These are phyloP conservation scores for Epizoanthus stellaris DNA, from an alignment of 92 coral and sea anemone genomes.

Conservation along the genomic window DNA sequence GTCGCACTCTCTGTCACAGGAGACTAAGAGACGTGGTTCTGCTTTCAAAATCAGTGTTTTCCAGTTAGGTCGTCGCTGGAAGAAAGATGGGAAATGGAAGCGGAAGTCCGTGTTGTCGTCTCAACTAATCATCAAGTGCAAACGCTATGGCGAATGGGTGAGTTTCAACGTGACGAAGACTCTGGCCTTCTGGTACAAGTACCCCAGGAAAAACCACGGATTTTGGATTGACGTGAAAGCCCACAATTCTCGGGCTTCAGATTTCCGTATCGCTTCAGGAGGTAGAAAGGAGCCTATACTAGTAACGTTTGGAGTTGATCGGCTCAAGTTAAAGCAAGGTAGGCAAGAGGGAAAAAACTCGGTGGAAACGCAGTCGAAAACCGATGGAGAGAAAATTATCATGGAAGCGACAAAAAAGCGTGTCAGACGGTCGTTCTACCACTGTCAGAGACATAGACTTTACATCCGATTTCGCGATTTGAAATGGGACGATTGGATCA, in stretches of 20 bases:
- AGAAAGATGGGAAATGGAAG: conserved; percentile 71
- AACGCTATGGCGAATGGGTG: conserved; percentile 93
- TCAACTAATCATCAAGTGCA: conserved; percentile 69
- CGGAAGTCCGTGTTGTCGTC: conserved; percentile 65
- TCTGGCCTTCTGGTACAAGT: conserved; percentile 78
- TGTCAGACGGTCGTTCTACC: conserved; percentile 60
- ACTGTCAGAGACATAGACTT: conserved; percentile 79
- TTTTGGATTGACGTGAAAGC: conserved; percentile 82
- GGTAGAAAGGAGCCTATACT: conserved; percentile 95
- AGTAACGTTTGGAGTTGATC: conserved; percentile 75
- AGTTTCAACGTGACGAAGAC: conserved; percentile 85
- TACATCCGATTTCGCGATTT: conserved; percentile 87
- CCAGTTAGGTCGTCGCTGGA: conserved; percentile 67
- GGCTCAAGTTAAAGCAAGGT: conserved; percentile 47
- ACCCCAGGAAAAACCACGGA: conserved; percentile 77
- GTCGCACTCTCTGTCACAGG: conserved; percentile 58
- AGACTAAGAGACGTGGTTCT: conserved; percentile 38
- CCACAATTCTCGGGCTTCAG: conserved; percentile 71
- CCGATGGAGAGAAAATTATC: conserved; percentile 18
- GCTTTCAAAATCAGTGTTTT: conserved; percentile 75
- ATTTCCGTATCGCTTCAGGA: conserved; percentile 85
- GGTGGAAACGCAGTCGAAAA: conserved; percentile 23
- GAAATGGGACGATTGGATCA: conserved; percentile 85
- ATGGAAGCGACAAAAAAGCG: conserved; percentile 41
- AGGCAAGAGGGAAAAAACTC: conserved; percentile 34